These are phyloP conservation scores for Gracilinanus agilis DNA, from an alignment of 2,113 vertebrate genomes.

Conservation along the genomic window DNA sequence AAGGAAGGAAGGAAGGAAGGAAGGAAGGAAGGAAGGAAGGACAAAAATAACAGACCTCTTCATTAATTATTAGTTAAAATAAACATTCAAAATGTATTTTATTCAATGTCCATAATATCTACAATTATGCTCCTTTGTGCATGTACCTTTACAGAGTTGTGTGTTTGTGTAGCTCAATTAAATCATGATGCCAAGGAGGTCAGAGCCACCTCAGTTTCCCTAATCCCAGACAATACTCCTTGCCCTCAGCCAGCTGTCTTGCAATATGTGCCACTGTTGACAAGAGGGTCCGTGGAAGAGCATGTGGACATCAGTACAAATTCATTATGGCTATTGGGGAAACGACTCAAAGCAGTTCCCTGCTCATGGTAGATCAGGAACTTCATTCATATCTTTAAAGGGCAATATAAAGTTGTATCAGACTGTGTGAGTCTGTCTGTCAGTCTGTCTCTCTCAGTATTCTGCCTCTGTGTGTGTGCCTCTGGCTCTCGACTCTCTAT, in stretches of 20 bases:
- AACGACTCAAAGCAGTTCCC: neutral
- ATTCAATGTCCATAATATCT: neutral
- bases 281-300: neutral
- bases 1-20: too few relatives aligned
- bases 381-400: neutral
- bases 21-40: too few relatives aligned
- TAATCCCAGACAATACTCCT: neutral
- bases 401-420: neutral
- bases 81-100: neutral
- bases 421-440: too few relatives aligned
- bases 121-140: neutral
- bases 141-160: neutral
- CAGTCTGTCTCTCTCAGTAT: too few relatives aligned
- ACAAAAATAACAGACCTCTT: neutral
- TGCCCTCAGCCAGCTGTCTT: constrained; percentile 61
- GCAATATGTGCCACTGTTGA: constrained; percentile 55
- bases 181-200: constrained; percentile 28
- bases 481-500: too few relatives aligned
- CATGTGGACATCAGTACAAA: neutral
- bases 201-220: neutral
- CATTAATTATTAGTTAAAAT: neutral
- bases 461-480: neutral
- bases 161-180: constrained; percentile 15
- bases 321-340: neutral
- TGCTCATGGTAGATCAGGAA: neutral